These are phyloP conservation scores for Allobates femoralis DNA, from an alignment of 2,797 vertebrate genomes.

Conservation along the genomic window DNA sequence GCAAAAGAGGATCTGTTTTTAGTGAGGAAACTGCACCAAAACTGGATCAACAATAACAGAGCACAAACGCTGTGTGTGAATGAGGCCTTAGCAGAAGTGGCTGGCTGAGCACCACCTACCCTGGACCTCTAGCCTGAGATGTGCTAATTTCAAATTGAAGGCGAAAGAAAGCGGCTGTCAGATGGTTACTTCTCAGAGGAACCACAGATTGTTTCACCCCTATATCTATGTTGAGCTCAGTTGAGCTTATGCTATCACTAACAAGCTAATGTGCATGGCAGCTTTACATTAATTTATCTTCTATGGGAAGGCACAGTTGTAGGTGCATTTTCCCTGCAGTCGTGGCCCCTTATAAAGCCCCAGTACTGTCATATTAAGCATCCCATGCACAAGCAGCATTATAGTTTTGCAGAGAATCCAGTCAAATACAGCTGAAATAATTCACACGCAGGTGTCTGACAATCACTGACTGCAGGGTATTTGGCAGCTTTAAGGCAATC, in stretches of 20 bases:
- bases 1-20: no score
- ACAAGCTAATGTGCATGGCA: not conserved
- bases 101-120: no score
- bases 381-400: not conserved
- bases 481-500: constrained; percentile 39
- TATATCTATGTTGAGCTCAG: not conserved
- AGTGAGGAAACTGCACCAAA: no score
- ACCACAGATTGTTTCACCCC: no score
- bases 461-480: not conserved
- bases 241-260: not conserved
- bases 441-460: not conserved
- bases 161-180: no score
- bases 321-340: not conserved
- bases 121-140: no score
- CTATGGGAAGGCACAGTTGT: not conserved
- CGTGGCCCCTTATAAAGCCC: not conserved
- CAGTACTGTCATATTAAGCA: not conserved
- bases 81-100: no score
- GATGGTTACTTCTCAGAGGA: no score
- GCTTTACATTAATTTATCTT: not conserved
- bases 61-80: no score
- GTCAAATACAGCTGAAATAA: not conserved
- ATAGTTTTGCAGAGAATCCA: not conserved
- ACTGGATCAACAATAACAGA: no score
- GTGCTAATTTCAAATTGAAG: no score